Conservation (phyloP, 92 coral and sea anemone species). For the Scolanthus callimorphus region DNA sequence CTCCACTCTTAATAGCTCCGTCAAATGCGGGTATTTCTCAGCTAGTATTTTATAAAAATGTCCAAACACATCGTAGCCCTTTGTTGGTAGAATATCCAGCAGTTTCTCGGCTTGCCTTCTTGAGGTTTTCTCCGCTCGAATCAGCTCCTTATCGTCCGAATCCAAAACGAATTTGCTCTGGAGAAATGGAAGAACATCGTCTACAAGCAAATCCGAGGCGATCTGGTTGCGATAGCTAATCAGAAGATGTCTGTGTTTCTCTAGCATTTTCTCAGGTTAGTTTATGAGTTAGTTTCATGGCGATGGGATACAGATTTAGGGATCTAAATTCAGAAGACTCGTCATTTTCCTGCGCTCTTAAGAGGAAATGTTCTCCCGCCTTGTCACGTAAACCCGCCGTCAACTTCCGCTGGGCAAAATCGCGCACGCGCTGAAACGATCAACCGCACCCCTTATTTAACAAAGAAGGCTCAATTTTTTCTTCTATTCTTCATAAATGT, state of each 20-base stretch:
- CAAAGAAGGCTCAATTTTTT: too few species aligned
- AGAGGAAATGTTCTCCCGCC: neutral
- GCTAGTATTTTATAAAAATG: conserved; percentile 55
- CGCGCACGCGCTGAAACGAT: too few species aligned
- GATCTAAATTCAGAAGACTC: neutral
- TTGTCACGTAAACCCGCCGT: neutral
- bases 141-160: conserved; percentile 69
- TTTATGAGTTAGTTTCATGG: neutral
- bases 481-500: too few species aligned
- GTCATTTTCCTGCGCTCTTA: neutral
- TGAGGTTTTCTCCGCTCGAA: conserved; percentile 55
- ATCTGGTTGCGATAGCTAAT: conserved; percentile 57
- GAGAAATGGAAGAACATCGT: conserved; percentile 72
- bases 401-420: conserved; percentile 1
- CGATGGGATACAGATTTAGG: neutral
- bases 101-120: conserved; percentile 72
- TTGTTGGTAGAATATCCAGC: conserved; percentile 78
- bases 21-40: conserved; percentile 88
- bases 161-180: conserved; percentile 78
- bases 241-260: conserved; percentile 82
- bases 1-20: conserved; percentile 56
- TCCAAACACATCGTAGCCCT: conserved; percentile 79
- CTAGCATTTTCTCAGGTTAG: conserved; percentile 57
- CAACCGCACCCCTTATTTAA: too few species aligned
- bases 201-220: conserved; percentile 80